Conservation (phyloP, 2,888 invertebrate species). For the Yponomeuta plumbellus region DNA sequence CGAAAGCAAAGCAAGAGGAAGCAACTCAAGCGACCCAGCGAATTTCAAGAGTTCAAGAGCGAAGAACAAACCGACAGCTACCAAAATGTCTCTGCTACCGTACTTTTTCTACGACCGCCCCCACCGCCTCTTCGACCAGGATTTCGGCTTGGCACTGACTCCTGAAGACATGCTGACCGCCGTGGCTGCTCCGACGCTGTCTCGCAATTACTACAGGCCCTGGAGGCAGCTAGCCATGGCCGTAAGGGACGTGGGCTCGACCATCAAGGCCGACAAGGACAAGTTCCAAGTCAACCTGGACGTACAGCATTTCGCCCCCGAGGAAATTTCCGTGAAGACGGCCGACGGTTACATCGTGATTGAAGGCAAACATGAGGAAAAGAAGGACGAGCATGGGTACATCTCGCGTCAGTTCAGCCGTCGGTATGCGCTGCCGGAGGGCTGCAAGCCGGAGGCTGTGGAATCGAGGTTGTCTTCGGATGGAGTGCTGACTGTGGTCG, state of each 20-base stretch:
- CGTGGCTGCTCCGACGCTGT: constrained; percentile 36
- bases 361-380: constrained; percentile 86
- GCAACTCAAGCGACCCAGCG: constrained; percentile 13
- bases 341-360: constrained; percentile 80
- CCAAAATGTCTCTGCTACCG: constrained; percentile 41
- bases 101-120: constrained; percentile 39
- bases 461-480: constrained; percentile 83
- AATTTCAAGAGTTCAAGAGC: constrained; percentile 4
- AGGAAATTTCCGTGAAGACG: constrained; percentile 84
- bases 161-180: constrained; percentile 54
- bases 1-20: constrained; percentile 15
- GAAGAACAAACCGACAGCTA: background rate
- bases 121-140: constrained; percentile 54
- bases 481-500: constrained; percentile 82
- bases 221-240: constrained; percentile 54
- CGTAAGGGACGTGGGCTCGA: constrained; percentile 62
- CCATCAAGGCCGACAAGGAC: constrained; percentile 65
- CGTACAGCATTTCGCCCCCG: constrained; percentile 83
- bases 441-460: constrained; percentile 80
- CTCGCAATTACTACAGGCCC: constrained; percentile 47
- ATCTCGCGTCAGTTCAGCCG: constrained; percentile 83
- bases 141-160: constrained; percentile 59
- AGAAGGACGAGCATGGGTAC: constrained; percentile 82
- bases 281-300: constrained; percentile 81
- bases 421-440: constrained; percentile 82